phyloP scores from a whole-genome alignment of 2,113 vertebrate genomes.

The Origma solitaria region DNA sequence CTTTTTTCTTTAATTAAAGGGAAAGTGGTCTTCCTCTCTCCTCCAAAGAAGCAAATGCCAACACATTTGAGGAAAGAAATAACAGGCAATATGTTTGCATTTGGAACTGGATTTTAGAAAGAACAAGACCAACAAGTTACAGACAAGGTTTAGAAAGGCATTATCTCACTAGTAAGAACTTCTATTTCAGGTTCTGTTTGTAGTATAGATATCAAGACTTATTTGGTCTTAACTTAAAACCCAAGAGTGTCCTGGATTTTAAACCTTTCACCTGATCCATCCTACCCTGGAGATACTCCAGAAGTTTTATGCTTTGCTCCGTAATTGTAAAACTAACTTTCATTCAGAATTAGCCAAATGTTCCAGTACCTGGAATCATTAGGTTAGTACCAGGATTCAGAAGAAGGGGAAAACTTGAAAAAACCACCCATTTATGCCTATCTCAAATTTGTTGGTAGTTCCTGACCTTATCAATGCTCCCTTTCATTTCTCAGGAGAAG shows the following conservation, averaged over 20 bases:
- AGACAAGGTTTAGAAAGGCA: neutral
- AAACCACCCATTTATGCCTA: neutral
- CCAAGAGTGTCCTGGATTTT: neutral
- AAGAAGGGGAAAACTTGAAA: neutral
- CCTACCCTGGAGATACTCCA: neutral
- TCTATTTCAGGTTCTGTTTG: neutral
- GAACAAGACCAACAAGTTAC: neutral
- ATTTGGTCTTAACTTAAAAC: neutral
- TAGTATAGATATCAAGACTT: neutral
- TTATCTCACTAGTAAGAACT: neutral
- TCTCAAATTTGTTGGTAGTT: neutral
- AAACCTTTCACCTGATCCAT: neutral
- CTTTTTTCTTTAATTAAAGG: conserved; percentile 10
- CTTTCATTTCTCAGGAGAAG: neutral
- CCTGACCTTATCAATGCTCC: neutral
- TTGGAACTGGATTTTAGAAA: neutral
- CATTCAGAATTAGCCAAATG: neutral
- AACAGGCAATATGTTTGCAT: neutral
- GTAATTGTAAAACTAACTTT: neutral
- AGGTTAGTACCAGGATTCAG: neutral
- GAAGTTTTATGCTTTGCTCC: neutral
- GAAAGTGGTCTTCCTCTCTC: neutral
- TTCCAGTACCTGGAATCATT: neutral
- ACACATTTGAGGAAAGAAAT: neutral
- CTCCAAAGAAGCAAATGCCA: neutral